Evolutionary conservation across 2,888 invertebrate genomes (phyloP).

Genomic region (Protophormia terraenovae): DNA sequence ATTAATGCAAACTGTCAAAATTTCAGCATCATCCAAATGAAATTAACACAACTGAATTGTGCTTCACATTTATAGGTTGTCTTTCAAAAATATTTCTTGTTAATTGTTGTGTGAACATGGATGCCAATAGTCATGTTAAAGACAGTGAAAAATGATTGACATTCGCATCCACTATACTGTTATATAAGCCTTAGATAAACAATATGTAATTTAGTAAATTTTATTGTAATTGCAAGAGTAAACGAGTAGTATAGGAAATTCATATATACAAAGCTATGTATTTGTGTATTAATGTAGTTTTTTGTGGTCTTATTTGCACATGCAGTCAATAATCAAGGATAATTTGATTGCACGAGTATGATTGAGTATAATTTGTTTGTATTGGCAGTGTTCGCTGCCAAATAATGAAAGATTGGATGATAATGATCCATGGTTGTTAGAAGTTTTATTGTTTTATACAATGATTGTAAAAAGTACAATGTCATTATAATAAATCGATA

Average conservation of each 20-base stretch:
- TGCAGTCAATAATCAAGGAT: constrained; percentile 21
- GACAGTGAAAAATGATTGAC: constrained; percentile 6
- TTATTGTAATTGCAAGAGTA: neutral
- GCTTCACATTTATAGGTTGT: neutral
- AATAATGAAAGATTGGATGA: neutral
- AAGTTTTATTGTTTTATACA: neutral
- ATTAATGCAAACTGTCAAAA: neutral
- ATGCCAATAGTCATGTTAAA: constrained; percentile 1
- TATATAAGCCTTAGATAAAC: neutral
- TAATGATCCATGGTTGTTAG: neutral
- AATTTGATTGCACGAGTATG: constrained; percentile 27
- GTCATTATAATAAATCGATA: neutral
- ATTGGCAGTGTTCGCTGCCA: neutral
- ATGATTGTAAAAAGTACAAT: neutral
- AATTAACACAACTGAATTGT: neutral
- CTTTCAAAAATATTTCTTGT: neutral
- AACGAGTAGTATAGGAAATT: neutral
- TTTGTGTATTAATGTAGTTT: neutral
- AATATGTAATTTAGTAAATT: constrained; percentile 16
- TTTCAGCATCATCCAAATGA: neutral
- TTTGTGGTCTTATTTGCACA: neutral
- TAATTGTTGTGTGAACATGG: constrained; percentile 8
- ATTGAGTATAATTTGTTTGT: no score
- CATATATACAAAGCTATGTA: no score
- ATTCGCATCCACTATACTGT: neutral